Evolutionary conservation across 1,140 invertebrate species (phyloP), one percentile per base, ranked within the genome.

Genomic region (Drosophila chauvacae): DNA sequence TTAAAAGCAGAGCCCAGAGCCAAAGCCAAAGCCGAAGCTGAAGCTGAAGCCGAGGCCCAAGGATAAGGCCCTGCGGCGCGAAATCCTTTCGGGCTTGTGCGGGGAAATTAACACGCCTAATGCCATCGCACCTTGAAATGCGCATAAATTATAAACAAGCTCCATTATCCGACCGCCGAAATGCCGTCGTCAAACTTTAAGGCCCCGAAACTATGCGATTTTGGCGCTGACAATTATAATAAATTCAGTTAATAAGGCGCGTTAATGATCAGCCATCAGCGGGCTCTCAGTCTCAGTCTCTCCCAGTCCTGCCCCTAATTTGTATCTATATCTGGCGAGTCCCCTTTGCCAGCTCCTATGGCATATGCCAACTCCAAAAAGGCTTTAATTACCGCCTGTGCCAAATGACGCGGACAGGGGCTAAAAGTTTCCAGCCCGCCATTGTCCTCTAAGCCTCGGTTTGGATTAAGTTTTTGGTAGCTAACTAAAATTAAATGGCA

Each of bases 231-330:
- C 87, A 82, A 81, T 90, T 90, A 90, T 90, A 90, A 90, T 90
- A 90, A 90, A 90, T 90, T 90, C 71, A 64, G 70, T 76, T 90
- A 90, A 90, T 90, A 90, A 90, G 84, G 71, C 86, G 85, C 86
- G 70, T 85, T 90, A 90, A 90, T 80, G 85, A 78, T 79, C 75
- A 70, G 78, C 78, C 85, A 90, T 85, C 85, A 85, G 77, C 80
- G 68, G 65, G 42, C 53, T 61, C 74, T 55, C 48, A 58, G 73
- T 66, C 30, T 20, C 18, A 35, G 56, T 63, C 65, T 47, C 23
- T 48, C 23, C 45, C 45, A 55, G 80, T 64, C 48, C 74, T 14
- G n/a, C 44, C 51, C 33, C 39, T 76, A 74, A 73, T 58, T 50
- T 45, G 41, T 59, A 64, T 41, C 44, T 39, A 42, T 70, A 41